These are phyloP conservation scores for Andrena fulva DNA, from an alignment of 2,888 invertebrate genomes.

Conservation along the genomic window DNA sequence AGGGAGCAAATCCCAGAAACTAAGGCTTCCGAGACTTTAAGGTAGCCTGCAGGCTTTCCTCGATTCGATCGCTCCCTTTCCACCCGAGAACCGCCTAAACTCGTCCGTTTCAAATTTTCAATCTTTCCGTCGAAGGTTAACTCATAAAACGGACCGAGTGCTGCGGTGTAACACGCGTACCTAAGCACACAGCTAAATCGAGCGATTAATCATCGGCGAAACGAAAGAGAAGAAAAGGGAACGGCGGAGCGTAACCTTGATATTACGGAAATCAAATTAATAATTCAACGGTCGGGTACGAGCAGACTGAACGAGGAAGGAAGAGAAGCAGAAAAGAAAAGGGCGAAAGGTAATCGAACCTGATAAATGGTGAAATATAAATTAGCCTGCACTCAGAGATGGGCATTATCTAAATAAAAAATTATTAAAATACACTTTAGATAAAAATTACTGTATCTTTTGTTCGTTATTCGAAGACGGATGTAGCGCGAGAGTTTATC, in stretches of 20 bases:
- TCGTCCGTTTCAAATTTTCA: too few relatives aligned
- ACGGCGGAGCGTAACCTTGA: constrained; percentile 17
- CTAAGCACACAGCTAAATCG: neutral
- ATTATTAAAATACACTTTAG: too few relatives aligned
- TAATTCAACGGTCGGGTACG: constrained; percentile 33
- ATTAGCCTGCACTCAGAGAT: constrained; percentile 27
- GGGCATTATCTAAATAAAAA: too few relatives aligned
- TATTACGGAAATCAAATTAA: constrained; percentile 39
- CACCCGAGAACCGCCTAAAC: neutral
- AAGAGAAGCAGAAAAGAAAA: neutral
- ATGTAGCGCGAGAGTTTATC: too few relatives aligned
- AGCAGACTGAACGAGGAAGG: neutral
- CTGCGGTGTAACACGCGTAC: neutral
- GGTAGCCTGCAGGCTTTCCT: neutral
- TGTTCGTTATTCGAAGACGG: too few relatives aligned
- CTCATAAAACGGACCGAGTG: too few relatives aligned
- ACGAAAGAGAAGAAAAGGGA: neutral
- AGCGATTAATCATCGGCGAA: constrained; percentile 3
- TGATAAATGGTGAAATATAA: constrained; percentile 54
- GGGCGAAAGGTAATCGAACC: constrained; percentile 34
- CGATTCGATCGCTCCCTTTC: neutral
- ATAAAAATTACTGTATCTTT: too few relatives aligned
- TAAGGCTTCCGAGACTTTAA: constrained; percentile 40
- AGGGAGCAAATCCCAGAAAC: constrained; percentile 17
- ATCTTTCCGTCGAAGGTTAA: too few relatives aligned